Evolutionary conservation across 2,113 vertebrate genomes (phyloP), one percentile per base, ranked within the genome.

Genomic region (Colinus virginianus): DNA sequence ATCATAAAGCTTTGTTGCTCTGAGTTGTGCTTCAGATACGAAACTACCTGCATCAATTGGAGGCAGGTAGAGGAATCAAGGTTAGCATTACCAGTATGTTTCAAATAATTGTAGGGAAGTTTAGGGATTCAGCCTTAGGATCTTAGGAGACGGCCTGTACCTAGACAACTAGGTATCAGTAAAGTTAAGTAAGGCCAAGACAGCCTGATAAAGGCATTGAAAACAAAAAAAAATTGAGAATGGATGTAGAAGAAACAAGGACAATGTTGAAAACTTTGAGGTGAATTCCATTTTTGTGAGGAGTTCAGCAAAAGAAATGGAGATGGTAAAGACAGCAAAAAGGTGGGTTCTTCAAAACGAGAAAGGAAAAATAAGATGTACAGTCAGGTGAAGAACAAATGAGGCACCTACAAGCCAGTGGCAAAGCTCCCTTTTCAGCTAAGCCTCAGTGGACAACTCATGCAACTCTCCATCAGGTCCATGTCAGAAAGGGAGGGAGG

Each of bases 381-480:
- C 62, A 67, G 85, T 56, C 34, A 75, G n/a, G 6, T 34, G 40
- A 61, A 80, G 25, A 32, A 38, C 43, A 69, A 78, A 40, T 6
- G 21, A 56, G 34, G 19, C 14, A 55, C 34, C 34, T 75, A 85
- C 20, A 56, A 80, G 43, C 34, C 34, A 64, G 7, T 22, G 32
- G 17, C 2, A 34, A 63, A 58, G 40, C 10, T 42, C 14, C 42
- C 56, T 13, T 30, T 21, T 26, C 8, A 43, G 30, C 64, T 42
- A 64, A 49, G 42, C 34, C 25, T 26, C 32, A 28, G 6, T 2
- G 0, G 32, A 45, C 26, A 78, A 28, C 17, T 32, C 32, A 28
- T 4, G 1, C 1, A 1, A 43, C 17, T 42, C 56, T 58, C 42
- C 9, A 30, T 32, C 58, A 51, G 25, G 49, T 51, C 21, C 3